Evolutionary conservation across 2,797 vertebrate species (phyloP).

Genomic region (Spatula clypeata): DNA sequence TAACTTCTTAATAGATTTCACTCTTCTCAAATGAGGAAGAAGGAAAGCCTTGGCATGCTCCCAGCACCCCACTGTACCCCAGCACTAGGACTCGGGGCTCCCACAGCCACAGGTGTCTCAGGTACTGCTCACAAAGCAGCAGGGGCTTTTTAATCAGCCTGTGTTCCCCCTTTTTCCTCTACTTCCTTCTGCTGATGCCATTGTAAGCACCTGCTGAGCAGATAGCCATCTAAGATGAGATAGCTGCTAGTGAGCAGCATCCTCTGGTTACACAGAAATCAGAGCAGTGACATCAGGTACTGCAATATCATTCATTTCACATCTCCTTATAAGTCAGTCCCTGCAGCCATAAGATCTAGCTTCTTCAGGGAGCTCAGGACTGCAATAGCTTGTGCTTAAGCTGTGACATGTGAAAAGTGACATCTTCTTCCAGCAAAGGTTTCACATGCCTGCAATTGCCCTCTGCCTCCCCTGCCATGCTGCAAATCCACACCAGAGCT

Average conservation of each 20-base stretch:
- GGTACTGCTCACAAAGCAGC: not conserved
- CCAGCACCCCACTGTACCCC: not conserved
- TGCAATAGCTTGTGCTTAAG: not conserved
- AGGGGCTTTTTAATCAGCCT: not conserved
- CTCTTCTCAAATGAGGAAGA: not conserved
- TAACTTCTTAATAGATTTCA: not conserved
- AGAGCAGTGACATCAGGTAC: not conserved
- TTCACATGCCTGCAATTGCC: not conserved
- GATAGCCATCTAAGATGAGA: not conserved
- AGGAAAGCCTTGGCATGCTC: fast-evolving
- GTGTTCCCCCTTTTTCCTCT: not conserved
- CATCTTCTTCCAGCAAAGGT: not conserved
- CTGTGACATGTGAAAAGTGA: not conserved
- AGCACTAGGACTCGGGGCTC: not conserved
- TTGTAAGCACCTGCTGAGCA: not conserved
- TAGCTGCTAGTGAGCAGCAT: fast-evolving
- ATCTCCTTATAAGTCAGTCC: not conserved
- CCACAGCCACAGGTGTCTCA: not conserved
- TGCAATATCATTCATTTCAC: not conserved
- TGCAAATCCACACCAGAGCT: not conserved
- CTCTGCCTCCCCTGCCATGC: not conserved
- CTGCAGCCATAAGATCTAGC: not conserved
- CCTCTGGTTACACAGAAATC: not conserved
- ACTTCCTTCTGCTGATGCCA: not conserved
- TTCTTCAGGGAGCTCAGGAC: not conserved